These are phyloP conservation scores for Apteryx mantelli DNA, from an alignment of 2,113 vertebrate genomes.

Conservation along the genomic window DNA sequence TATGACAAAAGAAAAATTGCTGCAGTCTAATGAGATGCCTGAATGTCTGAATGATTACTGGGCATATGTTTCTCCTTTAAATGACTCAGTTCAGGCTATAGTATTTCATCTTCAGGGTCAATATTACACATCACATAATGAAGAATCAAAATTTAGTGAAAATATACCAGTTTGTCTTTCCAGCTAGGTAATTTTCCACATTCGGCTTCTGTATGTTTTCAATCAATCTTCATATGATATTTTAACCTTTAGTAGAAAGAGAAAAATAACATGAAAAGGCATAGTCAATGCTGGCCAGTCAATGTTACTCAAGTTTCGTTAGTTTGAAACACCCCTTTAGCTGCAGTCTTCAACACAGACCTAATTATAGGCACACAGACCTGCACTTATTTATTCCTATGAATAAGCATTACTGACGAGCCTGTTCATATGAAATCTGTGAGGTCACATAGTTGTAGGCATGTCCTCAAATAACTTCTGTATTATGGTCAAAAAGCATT, in stretches of 20 bases:
- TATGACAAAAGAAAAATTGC: slow-evolving; percentile 40
- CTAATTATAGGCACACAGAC: neutral
- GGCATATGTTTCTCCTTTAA: slow-evolving; percentile 42
- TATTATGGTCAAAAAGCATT: neutral
- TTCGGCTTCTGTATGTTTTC: neutral
- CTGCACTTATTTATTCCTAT: neutral
- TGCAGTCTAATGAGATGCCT: slow-evolving; percentile 23
- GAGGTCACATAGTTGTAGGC: neutral
- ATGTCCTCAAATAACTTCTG: neutral
- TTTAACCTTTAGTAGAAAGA: neutral
- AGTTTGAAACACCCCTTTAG: neutral
- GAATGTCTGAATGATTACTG: slow-evolving; percentile 29
- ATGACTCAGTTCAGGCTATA: slow-evolving; percentile 4
- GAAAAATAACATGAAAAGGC: neutral
- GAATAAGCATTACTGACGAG: neutral
- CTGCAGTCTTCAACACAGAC: neutral
- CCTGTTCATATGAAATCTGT: neutral
- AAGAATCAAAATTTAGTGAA: neutral
- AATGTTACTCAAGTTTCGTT: neutral
- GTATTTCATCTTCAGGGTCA: slow-evolving; percentile 34
- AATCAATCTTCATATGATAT: neutral
- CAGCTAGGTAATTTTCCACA: neutral
- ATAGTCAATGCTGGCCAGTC: neutral
- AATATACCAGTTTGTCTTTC: neutral
- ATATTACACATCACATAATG: neutral